Evolutionary conservation across 1,140 invertebrate species (phyloP), one percentile per base, ranked within the genome.

Genomic region (Meteorus sp.): DNA sequence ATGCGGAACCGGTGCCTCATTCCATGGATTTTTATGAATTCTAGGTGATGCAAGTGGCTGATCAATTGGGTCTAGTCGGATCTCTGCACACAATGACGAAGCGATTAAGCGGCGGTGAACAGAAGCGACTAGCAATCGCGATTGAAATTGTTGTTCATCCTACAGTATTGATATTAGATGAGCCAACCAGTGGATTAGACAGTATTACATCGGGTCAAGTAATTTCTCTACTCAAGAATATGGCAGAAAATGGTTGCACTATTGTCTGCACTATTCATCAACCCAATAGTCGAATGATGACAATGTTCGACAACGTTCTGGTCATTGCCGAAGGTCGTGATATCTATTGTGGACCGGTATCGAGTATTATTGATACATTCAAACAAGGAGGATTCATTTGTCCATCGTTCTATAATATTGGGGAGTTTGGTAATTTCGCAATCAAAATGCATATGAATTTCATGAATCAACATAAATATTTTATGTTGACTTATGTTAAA

Each of bases 241-340:
- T 95, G 39, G 89, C 92, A 0, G 75, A 79, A 33, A 84, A 84
- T 19, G 92, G 92, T 0, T 82, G 90, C 29, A 92, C 90, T 0
- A 86, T 96, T 22, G 86, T 91, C 3, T 94, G 92, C 68, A 88
- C 91, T 7, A 89, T 96, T 61, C 94, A 96, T 79, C 94, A 96
- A 68, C 94, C 94, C 0, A 93, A 90, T 45, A 92, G 92, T 13
- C 86, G 87, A 48, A 82, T 95, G 19, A 92, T 94, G 75, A 85
- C 81, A 1, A 74, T 82, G n/a, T 87, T 88, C 44, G 87, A 89
- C 65, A 84, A 88, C 65, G 70, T 88, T 29, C 66, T 87, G 23
- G 73, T 89, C 0, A 56, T 89, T 3, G 77, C 83, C 0, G 76
- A 81, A 29, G 88, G 88, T 1, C 78, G 77, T 44, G 82, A 81